Percentiles rank a stretch among this genome's conserved stretches.
phyloP scores from a whole-genome alignment of 2,888 invertebrate genomes.

The Charanyca ferruginea region DNA sequence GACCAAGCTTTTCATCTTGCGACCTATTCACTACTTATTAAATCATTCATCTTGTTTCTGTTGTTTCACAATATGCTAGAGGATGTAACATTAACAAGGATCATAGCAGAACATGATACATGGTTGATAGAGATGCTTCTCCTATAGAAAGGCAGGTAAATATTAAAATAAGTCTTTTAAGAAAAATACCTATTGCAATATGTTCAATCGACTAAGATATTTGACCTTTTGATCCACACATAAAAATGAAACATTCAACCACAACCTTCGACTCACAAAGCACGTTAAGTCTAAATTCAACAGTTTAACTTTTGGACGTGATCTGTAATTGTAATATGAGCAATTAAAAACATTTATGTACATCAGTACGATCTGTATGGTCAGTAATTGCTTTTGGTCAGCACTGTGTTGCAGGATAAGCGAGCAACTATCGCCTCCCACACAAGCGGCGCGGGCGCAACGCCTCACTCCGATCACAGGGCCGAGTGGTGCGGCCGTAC shows the following conservation, averaged over 20 bases:
- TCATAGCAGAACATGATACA: conserved; percentile 16
- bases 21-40: conserved; percentile 21
- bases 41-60: conserved; percentile 8
- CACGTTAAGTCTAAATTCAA: conserved; percentile 22
- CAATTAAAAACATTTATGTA: conserved; percentile 65
- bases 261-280: conserved; percentile 16
- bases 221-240: conserved; percentile 20
- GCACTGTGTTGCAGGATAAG: conserved; percentile 79
- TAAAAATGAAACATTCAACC: conserved; percentile 11
- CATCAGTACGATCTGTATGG: conserved; percentile 62
- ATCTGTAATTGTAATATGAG: conserved; percentile 57
- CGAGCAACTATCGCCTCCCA: conserved; percentile 76
- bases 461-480: conserved; percentile 82
- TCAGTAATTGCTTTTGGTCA: conserved; percentile 75
- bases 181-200: neutral
- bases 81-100: conserved; percentile 10
- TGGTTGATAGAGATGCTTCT: conserved; percentile 2
- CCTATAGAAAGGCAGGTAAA: conserved; percentile 8
- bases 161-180: conserved; percentile 7
- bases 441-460: conserved; percentile 77
- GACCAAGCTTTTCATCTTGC: conserved; percentile 54
- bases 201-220: conserved; percentile 2
- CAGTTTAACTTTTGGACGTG: conserved; percentile 44
- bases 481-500: conserved; percentile 80
- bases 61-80: conserved; percentile 14